Base-by-base conservation (phyloP, 2,113 vertebrate genomes). In the Cyprinodon tularosa region DNA sequence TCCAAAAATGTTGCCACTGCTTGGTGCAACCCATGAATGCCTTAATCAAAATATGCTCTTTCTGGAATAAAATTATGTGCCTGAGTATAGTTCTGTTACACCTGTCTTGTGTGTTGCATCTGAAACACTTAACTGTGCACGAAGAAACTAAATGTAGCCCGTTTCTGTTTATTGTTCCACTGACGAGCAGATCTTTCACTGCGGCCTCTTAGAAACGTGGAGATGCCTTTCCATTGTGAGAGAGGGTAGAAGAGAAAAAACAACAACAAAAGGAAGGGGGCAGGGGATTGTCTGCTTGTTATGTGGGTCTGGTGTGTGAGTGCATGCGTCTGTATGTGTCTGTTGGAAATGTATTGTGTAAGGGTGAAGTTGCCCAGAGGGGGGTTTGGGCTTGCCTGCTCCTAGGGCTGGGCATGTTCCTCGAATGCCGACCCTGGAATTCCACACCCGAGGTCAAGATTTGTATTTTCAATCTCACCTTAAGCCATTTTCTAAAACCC, bases 251-350 rank as follows among this genome's bases (percentile, higher is more conserved):
- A 42, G 75, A 82, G 84, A 85, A 87, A 90, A 84, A 91, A 91
- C 88, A 89, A 90, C 90, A 92, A 92, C 82, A 89, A 86, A 88
- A 84, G 85, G 76, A 86, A 84, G 89, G 88, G 91, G 90, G 85
- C 75, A 82, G 88, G 88, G 87, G 86, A 78, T 77, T 86, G 77
- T 90, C 86, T 91, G 89, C 86, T 73, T 78, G 81, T 77, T 82
- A 81, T 87, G 84, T 77, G 76, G 62, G 7, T 83, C 17, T 45
- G 78, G 59, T 82, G 79, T 82, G 79, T 1, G 45, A 57, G 40
- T 78, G 83, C 20, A 4, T 80, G 53, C 63, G 53, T 75, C 73
- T 68, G 42, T 61, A 4, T 82, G 69, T 70, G 66, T 85, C 71
- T 82, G 75, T 74, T 84, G 63, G 77, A 84, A 79, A 83, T 38